Percentiles rank a stretch among this genome's conserved stretches.
Conservation (phyloP, 2,888 invertebrate genomes). For the Pyrrhia umbra region DNA sequence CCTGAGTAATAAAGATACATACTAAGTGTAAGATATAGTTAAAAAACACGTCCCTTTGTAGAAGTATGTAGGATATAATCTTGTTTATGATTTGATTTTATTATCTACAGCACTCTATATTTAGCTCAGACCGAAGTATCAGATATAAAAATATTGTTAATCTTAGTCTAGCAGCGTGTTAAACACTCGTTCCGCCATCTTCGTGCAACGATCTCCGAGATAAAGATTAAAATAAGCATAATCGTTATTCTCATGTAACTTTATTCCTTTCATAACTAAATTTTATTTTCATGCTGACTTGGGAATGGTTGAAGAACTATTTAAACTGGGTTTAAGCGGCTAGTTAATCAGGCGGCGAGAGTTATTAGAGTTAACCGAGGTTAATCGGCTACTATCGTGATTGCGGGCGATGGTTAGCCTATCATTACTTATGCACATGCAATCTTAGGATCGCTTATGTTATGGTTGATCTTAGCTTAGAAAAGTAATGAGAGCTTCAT, state of each 20-base stretch:
- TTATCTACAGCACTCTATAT: conserved; percentile 7
- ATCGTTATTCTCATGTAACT: conserved; percentile 48
- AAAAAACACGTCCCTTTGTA: background rate
- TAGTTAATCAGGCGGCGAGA: conserved; percentile 40
- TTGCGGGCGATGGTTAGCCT: conserved; percentile 27
- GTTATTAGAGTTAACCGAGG: conserved; percentile 40
- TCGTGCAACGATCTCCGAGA: conserved; percentile 27
- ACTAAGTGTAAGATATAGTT: conserved; percentile 1
- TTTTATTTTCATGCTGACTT: conserved; percentile 54
- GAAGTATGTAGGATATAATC: conserved; percentile 6
- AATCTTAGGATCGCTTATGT: conserved; percentile 42
- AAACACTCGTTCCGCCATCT: conserved; percentile 40
- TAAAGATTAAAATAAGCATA: conserved; percentile 43
- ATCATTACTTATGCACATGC: conserved; percentile 52
- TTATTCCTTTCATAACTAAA: conserved; percentile 52
- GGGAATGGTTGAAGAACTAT: conserved; percentile 42
- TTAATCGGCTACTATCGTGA: conserved; percentile 53
- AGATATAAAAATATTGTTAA: conserved; percentile 42
- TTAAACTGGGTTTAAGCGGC: conserved; percentile 40
- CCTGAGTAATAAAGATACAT: conserved; percentile 2
- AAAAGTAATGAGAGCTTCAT: conserved; percentile 4
- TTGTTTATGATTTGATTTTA: conserved; percentile 36
- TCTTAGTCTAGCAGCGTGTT: conserved; percentile 43
- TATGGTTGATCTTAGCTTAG: conserved; percentile 8
- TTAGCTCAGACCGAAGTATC: conserved; percentile 21